Percentiles rank a stretch among this genome's conserved stretches.
Evolutionary conservation across 2,888 invertebrate species (phyloP).

Genomic region (Octodonta nipae): DNA sequence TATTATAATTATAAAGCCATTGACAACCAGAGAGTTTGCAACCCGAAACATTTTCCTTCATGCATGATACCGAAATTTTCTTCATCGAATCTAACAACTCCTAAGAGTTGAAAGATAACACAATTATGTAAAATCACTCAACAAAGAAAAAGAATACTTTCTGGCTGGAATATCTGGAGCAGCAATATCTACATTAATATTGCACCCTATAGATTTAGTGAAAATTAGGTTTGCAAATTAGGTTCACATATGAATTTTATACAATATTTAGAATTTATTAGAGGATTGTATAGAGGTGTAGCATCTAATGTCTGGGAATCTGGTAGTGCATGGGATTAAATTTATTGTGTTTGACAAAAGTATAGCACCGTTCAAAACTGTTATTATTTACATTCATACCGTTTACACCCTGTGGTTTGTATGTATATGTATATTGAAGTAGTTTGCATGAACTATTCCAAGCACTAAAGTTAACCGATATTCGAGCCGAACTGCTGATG

Average conservation of each 20-base stretch:
- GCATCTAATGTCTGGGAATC: slow-evolving; percentile 96
- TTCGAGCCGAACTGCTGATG: too few species aligned
- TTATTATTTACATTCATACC: too few species aligned
- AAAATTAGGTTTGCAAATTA: slow-evolving; percentile 95
- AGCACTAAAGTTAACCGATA: too few species aligned
- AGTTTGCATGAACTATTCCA: too few species aligned
- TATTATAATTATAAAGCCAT: too few species aligned
- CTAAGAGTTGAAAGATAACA: slow-evolving; percentile 13
- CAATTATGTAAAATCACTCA: slow-evolving; percentile 24
- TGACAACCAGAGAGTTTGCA: too few species aligned
- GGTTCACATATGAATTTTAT: slow-evolving; percentile 59
- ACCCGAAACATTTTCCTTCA: too few species aligned
- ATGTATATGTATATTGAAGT: too few species aligned
- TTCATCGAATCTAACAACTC: slow-evolving; percentile 17
- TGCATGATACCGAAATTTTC: background rate
- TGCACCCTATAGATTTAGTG: slow-evolving; percentile 93
- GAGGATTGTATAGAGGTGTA: slow-evolving; percentile 88
- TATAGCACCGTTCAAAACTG: too few species aligned
- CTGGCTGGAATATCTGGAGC: slow-evolving; percentile 94
- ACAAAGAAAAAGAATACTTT: slow-evolving; percentile 59
- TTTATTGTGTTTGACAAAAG: too few species aligned
- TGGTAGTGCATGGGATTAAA: slow-evolving; percentile 95
- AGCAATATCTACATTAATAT: slow-evolving; percentile 80
- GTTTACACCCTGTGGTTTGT: too few species aligned
- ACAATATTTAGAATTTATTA: slow-evolving; percentile 81